A percentile compares a stretch with the other conserved stretches of the same genome.
These are phyloP conservation scores for Manduca sexta DNA, from an alignment of 1,140 invertebrate genomes.

Conservation along the genomic window DNA sequence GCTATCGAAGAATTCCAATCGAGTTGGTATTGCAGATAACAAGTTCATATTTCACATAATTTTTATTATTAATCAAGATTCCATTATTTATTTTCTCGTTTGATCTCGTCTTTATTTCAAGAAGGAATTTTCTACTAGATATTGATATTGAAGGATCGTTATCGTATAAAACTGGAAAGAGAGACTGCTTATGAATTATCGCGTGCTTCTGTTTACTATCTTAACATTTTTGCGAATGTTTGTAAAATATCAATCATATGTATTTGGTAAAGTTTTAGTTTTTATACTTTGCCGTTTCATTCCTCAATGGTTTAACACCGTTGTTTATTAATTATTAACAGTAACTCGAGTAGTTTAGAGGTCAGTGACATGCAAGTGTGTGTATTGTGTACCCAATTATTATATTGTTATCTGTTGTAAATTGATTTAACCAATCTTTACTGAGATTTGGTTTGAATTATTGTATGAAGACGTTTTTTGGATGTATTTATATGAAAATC, in stretches of 20 bases:
- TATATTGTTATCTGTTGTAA: constrained; percentile 43
- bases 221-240: not conserved
- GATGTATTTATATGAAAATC: no score
- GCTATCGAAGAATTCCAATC: no score
- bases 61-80: no score
- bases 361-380: constrained; percentile 35
- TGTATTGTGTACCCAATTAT: constrained; percentile 22
- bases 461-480: no score
- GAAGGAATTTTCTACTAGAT: no score
- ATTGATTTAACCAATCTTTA: constrained; percentile 30
- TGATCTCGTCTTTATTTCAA: no score
- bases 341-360: constrained; percentile 39
- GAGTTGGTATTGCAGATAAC: no score
- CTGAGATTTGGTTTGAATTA: not conserved
- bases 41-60: no score
- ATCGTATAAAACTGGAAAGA: no score
- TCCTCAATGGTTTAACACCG: constrained; percentile 24
- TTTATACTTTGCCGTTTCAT: constrained; percentile 8
- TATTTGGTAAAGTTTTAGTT: constrained; percentile 3
- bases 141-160: no score
- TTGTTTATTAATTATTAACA: constrained; percentile 53
- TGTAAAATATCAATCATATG: not conserved
- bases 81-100: no score
- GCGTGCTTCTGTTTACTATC: not conserved
- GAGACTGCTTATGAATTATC: no score